Evolutionary conservation across 2,797 vertebrate species (phyloP), one percentile per base, ranked within the genome.

Genomic region (Ptychobarbus kaznakovi): DNA sequence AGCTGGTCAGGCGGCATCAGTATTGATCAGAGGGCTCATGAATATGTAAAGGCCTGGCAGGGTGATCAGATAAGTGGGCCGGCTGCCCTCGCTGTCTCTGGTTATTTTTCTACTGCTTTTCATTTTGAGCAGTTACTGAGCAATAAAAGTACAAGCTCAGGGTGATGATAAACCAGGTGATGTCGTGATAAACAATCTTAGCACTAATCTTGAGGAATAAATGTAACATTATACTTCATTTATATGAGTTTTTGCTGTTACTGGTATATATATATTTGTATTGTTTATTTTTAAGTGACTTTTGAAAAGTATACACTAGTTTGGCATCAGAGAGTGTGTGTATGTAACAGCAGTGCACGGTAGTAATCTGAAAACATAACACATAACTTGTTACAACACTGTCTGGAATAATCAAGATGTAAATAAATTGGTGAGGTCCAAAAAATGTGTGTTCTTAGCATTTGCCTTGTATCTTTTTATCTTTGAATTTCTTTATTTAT

Each of bases 11-110:
- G 53, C 42, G 74, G 42, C 15, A 6, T 73, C 3, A 38, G 28
- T 65, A 73, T 80, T 80, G 77, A 85, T 74, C 53, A 11, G 4
- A 9, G 40, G 56, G 38, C 76, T 72, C 51, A 80, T 79, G 66
- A 32, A 85, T 77, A 70, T 65, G 9, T 25, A 70, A 25, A 53
- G 40, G 38, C 2, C 46, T 63, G 51, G 42, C 32, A 3, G 51
- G 25, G 68, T 82, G 69, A 79, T 79, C 68, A 66, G 68, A 80
- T 8, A 61, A 44, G 63, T 72, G 73, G 12, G 32, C 42, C 4
- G 51, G 44, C 22, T 40, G 28, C 40, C 51, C n/a, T 77, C 40
- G 0, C 35, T 81, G 49, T 70, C 32, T 76, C 73, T 51, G 16
- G 40, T 56, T 63, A n/a, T 81, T 53, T 81, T 51, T 53, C 16